Evolutionary conservation across 2,888 invertebrate species (phyloP).

Genomic region (Nemotelus pantherinus): DNA sequence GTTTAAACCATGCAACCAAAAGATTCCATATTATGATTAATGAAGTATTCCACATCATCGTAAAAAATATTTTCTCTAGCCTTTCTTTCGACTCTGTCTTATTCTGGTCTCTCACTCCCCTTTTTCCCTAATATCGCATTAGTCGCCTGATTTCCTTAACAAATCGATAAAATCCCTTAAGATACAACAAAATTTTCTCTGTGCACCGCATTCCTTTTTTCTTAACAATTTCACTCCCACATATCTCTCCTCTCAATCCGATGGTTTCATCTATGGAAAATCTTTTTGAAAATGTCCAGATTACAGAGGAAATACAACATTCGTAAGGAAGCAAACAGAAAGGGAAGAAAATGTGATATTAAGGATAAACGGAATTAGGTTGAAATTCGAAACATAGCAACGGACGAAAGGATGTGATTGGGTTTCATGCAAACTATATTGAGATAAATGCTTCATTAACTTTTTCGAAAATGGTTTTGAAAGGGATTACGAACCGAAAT

Average conservation of each 20-base stretch:
- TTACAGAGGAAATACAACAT: background rate
- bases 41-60: background rate
- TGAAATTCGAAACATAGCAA: background rate
- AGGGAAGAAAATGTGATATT: background rate
- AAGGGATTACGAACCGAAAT: background rate
- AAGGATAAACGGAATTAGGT: background rate
- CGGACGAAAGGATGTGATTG: too few species aligned
- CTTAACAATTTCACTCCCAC: too few species aligned
- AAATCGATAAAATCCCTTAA: constrained; percentile 25
- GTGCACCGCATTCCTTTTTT: too few species aligned
- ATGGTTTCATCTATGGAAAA: background rate
- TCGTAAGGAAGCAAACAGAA: background rate
- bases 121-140: background rate
- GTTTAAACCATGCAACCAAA: background rate
- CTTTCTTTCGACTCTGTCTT: background rate
- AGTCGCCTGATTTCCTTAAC: constrained; percentile 21
- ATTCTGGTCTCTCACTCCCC: background rate
- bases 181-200: constrained; percentile 7
- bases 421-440: too few species aligned
- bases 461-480: constrained; percentile 4
- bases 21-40: background rate
- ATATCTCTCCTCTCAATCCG: too few species aligned
- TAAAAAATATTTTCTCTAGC: background rate
- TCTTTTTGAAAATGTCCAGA: background rate
- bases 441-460: background rate